Conservation (phyloP, 2,888 invertebrate species). For the Phyllotreta striolata region DNA sequence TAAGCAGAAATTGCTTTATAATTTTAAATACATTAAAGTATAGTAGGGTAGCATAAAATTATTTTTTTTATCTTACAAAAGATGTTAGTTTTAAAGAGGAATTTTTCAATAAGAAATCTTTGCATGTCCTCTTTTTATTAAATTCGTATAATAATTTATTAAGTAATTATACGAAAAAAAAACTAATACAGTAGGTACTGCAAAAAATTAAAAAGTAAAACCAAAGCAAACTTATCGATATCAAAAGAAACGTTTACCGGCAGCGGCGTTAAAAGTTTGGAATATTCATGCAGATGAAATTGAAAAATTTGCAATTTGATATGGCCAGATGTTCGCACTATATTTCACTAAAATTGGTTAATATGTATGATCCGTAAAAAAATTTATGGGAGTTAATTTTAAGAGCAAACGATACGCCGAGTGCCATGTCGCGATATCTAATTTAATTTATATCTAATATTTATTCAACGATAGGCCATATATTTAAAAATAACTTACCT, state of each 20-base stretch:
- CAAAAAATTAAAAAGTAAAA: background rate
- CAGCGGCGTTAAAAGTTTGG: constrained; percentile 22
- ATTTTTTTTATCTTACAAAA: too few species aligned
- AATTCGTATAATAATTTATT: too few species aligned
- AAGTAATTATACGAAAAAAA: too few species aligned
- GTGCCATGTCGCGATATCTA: background rate
- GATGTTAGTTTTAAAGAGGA: too few species aligned
- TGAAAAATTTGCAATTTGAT: constrained; percentile 33
- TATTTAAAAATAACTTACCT: too few species aligned
- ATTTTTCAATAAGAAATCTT: too few species aligned
- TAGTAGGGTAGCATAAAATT: too few species aligned
- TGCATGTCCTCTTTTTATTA: too few species aligned
- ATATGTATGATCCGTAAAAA: constrained; percentile 25
- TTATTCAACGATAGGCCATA: too few species aligned
- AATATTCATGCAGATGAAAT: constrained; percentile 32
- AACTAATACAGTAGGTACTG: too few species aligned
- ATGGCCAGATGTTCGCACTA: constrained; percentile 25
- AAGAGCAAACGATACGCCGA: constrained; percentile 9
- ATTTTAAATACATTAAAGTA: too few species aligned
- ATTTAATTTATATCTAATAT: constrained; percentile 9
- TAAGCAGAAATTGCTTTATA: too few species aligned
- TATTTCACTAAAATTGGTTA: constrained; percentile 30
- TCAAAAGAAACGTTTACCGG: constrained; percentile 13
- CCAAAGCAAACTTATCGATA: background rate
- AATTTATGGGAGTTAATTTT: constrained; percentile 25